phyloP scores from a whole-genome alignment of 2,797 vertebrate genomes.

The Numenius phaeopus region DNA sequence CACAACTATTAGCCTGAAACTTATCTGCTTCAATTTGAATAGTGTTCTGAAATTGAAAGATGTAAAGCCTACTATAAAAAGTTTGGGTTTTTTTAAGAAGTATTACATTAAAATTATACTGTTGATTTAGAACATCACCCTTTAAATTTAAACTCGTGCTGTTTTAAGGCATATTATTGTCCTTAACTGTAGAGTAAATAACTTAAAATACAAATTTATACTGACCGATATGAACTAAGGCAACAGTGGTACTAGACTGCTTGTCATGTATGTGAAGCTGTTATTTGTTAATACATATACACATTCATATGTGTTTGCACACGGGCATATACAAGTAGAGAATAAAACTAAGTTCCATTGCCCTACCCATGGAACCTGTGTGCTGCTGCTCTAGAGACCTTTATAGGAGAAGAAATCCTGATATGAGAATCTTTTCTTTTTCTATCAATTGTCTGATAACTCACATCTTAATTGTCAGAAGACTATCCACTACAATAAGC shows the following conservation, averaged over 20 bases:
- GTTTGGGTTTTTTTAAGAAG: not conserved
- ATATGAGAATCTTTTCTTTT: not conserved
- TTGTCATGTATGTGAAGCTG: not conserved
- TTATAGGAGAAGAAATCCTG: not conserved
- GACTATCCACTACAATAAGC: not conserved
- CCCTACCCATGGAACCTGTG: not conserved
- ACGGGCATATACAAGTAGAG: accelerated
- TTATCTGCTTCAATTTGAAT: not conserved
- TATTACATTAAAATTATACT: not conserved
- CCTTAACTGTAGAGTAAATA: not conserved
- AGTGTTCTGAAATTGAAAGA: not conserved
- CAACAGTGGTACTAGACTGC: not conserved
- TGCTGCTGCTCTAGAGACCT: not conserved
- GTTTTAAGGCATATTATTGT: not conserved
- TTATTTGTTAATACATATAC: not conserved
- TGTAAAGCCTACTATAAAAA: not conserved
- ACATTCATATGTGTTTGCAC: too few species aligned
- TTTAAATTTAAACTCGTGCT: not conserved
- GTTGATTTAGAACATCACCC: not conserved
- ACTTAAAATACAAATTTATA: not conserved
- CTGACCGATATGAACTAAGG: not conserved
- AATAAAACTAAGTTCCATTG: not conserved
- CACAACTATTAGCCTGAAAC: not conserved
- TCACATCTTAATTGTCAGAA: not conserved
- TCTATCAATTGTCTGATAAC: not conserved